These are phyloP conservation scores for Nephrotoma guestfalica DNA, from an alignment of 2,888 invertebrate species.

Conservation along the genomic window DNA sequence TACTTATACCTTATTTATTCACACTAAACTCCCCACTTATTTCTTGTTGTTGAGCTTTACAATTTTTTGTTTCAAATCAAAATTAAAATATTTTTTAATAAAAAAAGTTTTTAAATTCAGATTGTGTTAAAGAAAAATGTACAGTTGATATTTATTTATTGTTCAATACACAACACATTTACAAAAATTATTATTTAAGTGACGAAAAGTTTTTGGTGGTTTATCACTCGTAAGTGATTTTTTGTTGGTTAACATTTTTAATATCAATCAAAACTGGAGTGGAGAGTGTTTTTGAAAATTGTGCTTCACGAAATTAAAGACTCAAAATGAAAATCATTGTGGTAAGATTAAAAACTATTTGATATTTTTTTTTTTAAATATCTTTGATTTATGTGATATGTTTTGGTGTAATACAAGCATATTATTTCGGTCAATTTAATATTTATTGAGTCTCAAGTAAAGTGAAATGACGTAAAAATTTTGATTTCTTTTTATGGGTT, in stretches of 20 bases:
- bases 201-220: neutral
- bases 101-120: neutral
- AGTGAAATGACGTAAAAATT: neutral
- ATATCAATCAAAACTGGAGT: neutral
- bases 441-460: neutral
- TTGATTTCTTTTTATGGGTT: neutral
- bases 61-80: neutral
- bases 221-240: neutral
- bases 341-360: neutral
- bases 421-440: neutral
- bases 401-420: neutral
- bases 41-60: neutral
- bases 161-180: neutral
- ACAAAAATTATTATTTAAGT: neutral
- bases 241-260: neutral
- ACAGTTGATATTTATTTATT: neutral
- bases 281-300: neutral
- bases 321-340: neutral
- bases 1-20: neutral
- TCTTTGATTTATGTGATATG: neutral
- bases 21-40: neutral
- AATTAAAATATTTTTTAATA: neutral
- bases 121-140: neutral
- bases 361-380: neutral
- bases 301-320: neutral